Evolutionary conservation across 1,140 invertebrate genomes (phyloP).

Genomic region (Mizuhopecten yessoensis): DNA sequence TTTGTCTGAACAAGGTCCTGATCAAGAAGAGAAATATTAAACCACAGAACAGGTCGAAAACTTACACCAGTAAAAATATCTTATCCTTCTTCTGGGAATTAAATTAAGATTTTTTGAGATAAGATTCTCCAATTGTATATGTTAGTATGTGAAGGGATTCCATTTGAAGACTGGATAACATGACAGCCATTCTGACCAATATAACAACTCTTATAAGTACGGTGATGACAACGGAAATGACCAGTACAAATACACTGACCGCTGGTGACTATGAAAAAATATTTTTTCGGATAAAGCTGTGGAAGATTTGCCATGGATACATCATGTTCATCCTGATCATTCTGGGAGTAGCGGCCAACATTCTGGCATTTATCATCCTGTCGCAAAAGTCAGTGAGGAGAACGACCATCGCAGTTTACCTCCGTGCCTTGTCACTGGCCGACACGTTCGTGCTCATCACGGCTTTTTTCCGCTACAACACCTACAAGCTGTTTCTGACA

Average conservation of each 20-base stretch:
- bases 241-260: not conserved
- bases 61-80: too few species aligned
- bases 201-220: not conserved
- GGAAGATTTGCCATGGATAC: conserved; percentile 65
- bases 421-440: conserved; percentile 61
- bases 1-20: too few species aligned
- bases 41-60: too few species aligned
- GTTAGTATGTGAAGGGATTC: too few species aligned
- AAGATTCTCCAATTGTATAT: too few species aligned
- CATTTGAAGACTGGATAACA: too few species aligned
- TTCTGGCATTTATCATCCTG: conserved; percentile 63
- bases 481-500: conserved; percentile 65
- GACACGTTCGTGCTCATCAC: conserved; percentile 67
- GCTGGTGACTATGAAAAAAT: conserved; percentile 41
- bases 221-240: not conserved
- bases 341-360: conserved; percentile 64
- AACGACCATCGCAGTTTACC: conserved; percentile 63
- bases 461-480: conserved; percentile 69
- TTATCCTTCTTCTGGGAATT: too few species aligned
- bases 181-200: not conserved
- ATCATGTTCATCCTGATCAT: conserved; percentile 62
- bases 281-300: conserved; percentile 59
- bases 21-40: too few species aligned
- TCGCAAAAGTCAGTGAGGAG: conserved; percentile 61
- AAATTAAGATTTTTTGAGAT: too few species aligned